phyloP scores from a whole-genome alignment of 1,140 invertebrate species.

The Micrasema longulum region DNA sequence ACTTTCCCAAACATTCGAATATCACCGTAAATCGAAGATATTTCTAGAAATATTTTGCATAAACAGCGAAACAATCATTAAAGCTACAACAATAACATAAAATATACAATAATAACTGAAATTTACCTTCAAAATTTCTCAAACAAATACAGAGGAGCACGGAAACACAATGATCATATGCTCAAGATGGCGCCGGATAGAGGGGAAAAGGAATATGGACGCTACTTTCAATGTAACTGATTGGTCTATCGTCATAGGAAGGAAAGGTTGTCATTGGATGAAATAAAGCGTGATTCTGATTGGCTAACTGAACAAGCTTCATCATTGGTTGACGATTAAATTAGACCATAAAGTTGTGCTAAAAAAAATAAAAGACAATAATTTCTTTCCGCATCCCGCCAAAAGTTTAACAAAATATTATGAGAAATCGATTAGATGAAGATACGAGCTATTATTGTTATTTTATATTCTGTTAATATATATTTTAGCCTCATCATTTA shows the following conservation, averaged over 20 bases:
- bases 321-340: slow-evolving; percentile 19
- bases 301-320: slow-evolving; percentile 25
- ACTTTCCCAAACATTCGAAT: slow-evolving; percentile 37
- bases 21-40: slow-evolving; percentile 1
- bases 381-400: slow-evolving; percentile 18
- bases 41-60: slow-evolving; percentile 2
- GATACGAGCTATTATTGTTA: too few relatives aligned
- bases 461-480: too few relatives aligned
- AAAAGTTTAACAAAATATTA: slow-evolving; percentile 16
- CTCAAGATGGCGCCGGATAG: slow-evolving; percentile 49
- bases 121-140: slow-evolving; percentile 39
- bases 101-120: slow-evolving; percentile 9
- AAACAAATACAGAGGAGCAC: slow-evolving; percentile 35
- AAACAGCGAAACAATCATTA: slow-evolving; percentile 10
- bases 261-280: slow-evolving; percentile 25
- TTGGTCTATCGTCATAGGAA: slow-evolving; percentile 46
- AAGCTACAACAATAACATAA: not conserved
- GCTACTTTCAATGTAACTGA: slow-evolving; percentile 46
- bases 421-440: too few relatives aligned
- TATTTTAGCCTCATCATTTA: too few relatives aligned
- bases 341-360: slow-evolving; percentile 11
- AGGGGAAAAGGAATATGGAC: slow-evolving; percentile 46
- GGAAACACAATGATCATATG: slow-evolving; percentile 44
- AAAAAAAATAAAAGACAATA: slow-evolving; percentile 21
- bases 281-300: slow-evolving; percentile 15